These are phyloP conservation scores for Mycetomoellerius zeteki DNA, from an alignment of 1,140 invertebrate species.

Conservation along the genomic window DNA sequence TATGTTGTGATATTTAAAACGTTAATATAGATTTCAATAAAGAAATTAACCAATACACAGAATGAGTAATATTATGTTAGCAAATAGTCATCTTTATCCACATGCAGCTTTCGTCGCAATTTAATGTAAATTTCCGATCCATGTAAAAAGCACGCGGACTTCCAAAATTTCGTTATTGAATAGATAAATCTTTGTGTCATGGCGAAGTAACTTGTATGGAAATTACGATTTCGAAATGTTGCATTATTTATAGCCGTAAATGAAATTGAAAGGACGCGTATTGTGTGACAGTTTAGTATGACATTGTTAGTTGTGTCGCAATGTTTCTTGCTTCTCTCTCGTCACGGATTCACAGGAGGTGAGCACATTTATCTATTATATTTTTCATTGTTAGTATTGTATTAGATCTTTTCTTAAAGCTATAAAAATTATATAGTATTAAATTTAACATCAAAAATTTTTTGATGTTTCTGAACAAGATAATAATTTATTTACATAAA, in stretches of 20 bases:
- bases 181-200: constrained; percentile 67
- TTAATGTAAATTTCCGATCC: constrained; percentile 54
- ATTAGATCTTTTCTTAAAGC: not conserved
- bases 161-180: constrained; percentile 56
- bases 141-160: constrained; percentile 63
- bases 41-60: constrained; percentile 1
- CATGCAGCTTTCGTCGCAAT: constrained; percentile 9
- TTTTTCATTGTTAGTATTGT: not conserved
- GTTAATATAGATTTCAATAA: not conserved
- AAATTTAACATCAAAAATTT: not conserved
- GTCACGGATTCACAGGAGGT: constrained; percentile 86
- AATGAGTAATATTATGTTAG: not conserved
- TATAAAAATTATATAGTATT: constrained; percentile 15
- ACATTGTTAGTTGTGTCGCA: constrained; percentile 87
- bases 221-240: constrained; percentile 54
- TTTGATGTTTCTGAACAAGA: not conserved
- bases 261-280: constrained; percentile 64
- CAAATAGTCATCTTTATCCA: constrained; percentile 45
- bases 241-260: constrained; percentile 61
- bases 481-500: not conserved
- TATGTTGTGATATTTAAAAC: not conserved
- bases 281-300: constrained; percentile 81
- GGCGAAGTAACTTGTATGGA: constrained; percentile 63
- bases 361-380: constrained; percentile 77
- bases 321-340: constrained; percentile 85